A percentile compares a stretch with the other conserved stretches of the same genome.
phyloP scores from a whole-genome alignment of 2,888 invertebrate species.

The Panopea generosa region DNA sequence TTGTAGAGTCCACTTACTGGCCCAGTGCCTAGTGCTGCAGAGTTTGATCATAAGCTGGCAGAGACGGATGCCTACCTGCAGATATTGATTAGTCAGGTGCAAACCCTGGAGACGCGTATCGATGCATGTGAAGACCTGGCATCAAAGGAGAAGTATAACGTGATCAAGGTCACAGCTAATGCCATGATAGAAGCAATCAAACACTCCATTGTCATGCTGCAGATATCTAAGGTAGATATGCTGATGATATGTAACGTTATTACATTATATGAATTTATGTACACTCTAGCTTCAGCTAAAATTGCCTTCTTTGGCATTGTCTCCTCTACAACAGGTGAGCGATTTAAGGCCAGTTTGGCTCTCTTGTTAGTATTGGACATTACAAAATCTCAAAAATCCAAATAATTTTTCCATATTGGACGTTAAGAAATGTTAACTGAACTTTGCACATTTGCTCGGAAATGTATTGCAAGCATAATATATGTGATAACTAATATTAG shows the following conservation, averaged over 20 bases:
- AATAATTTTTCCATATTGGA: too few relatives aligned
- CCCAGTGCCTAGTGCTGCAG: constrained; percentile 86
- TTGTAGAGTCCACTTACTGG: constrained; percentile 87
- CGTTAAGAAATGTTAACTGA: too few relatives aligned
- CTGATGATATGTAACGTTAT: neutral
- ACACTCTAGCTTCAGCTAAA: too few relatives aligned
- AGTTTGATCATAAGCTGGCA: constrained; percentile 95
- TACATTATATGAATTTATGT: too few relatives aligned
- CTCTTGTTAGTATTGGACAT: too few relatives aligned
- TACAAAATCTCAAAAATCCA: too few relatives aligned
- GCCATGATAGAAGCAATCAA: constrained; percentile 98
- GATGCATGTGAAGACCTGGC: constrained; percentile 80
- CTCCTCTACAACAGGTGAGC: too few relatives aligned
- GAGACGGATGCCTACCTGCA: constrained; percentile 99
- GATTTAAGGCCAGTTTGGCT: too few relatives aligned
- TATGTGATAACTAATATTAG: too few relatives aligned
- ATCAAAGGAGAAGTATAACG: constrained; percentile 79
- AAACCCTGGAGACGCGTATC: constrained; percentile 80
- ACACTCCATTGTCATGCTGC: constrained; percentile 98
- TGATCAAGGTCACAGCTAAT: constrained; percentile 82
- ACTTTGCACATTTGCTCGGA: too few relatives aligned
- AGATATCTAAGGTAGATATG: constrained; percentile 96
- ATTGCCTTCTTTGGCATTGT: too few relatives aligned
- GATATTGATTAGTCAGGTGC: constrained; percentile 96
- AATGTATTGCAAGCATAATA: too few relatives aligned